Evolutionary conservation across 2,113 vertebrate species (phyloP), one percentile per base, ranked within the genome.

Genomic region (Arenaria interpres): DNA sequence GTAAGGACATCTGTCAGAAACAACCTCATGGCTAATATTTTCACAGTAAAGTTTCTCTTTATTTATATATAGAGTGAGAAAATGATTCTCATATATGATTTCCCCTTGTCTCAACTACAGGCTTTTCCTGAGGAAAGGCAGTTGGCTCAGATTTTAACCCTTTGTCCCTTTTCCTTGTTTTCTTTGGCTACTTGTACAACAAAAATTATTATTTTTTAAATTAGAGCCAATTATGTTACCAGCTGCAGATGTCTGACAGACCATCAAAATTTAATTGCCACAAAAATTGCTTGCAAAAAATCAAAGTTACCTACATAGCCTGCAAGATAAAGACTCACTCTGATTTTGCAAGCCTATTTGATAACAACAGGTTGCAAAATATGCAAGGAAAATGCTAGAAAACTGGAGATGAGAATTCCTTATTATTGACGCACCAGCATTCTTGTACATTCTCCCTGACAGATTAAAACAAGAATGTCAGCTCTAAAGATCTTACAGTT

Each of bases 61-160:
- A 88, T 95, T 96, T 97, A 83, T 95, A 83, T 76, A 69, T 73
- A 88, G 59, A 81, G 72, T 85, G 87, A 92, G 83, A 89, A 94
- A 96, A 97, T 90, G 19, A 94, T 95, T 96, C 94, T 95, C 85
- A 91, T 81, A 48, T 91, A 94, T 93, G 85, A 93, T 95, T 96
- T 96, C 45, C 87, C 78, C 91, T 94, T 94, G 96, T 95, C 82
- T 86, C 88, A 96, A 88, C 89, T 92, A 91, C 96, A 97, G 95
- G 35, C 60, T 97, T 96, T 98, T 98, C 97, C 96, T 96, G 95
- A 95, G 96, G 96, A 97, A 97, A 96, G 92, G 89, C 93, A 90
- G 95, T 96, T 77, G 74, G 89, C 60, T 93, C 35, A 83, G 87
- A 85, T 97, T 96, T 97, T 97, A 97, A 97, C 94, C 89, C 90